Evolutionary conservation across 2,113 vertebrate genomes (phyloP).

Genomic region (Seriola dumerili): DNA sequence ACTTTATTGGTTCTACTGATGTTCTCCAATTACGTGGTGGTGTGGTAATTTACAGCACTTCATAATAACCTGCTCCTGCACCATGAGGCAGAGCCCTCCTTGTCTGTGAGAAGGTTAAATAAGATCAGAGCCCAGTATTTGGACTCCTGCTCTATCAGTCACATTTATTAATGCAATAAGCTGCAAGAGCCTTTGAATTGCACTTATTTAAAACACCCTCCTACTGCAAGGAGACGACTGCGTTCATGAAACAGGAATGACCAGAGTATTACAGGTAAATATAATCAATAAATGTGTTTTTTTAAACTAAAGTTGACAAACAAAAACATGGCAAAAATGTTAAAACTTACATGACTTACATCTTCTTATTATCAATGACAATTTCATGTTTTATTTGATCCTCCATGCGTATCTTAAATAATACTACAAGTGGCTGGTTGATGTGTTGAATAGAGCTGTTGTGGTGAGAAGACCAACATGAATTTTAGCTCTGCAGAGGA

Average conservation of each 20-base stretch:
- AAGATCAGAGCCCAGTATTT: slow-evolving; percentile 29
- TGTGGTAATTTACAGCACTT: slow-evolving; percentile 48
- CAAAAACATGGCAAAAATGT: not conserved
- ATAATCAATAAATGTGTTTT: not conserved
- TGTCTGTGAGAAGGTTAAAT: slow-evolving; percentile 33
- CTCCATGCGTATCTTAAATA: slow-evolving; percentile 26
- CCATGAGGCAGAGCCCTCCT: slow-evolving; percentile 9
- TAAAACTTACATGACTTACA: too few relatives aligned
- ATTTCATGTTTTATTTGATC: slow-evolving; percentile 44
- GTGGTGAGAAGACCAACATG: slow-evolving; percentile 24
- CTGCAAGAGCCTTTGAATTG: slow-evolving; percentile 15
- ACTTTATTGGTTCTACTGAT: slow-evolving; percentile 47
- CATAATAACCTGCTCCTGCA: slow-evolving; percentile 42
- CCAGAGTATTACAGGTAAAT: not conserved
- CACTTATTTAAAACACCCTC: slow-evolving; percentile 4
- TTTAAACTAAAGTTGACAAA: not conserved
- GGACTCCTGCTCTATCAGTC: slow-evolving; percentile 14
- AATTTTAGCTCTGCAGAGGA: slow-evolving; percentile 32
- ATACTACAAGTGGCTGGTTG: slow-evolving; percentile 16
- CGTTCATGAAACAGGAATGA: not conserved
- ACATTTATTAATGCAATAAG: slow-evolving; percentile 46
- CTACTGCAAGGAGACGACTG: slow-evolving; percentile 1
- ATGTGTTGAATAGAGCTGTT: slow-evolving; percentile 32
- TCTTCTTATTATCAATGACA: slow-evolving; percentile 38
- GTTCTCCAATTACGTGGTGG: slow-evolving; percentile 47